A percentile compares a stretch with the other conserved stretches of the same genome.
Conservation (phyloP, 2,797 vertebrate species). For the Streptopelia turtur region DNA sequence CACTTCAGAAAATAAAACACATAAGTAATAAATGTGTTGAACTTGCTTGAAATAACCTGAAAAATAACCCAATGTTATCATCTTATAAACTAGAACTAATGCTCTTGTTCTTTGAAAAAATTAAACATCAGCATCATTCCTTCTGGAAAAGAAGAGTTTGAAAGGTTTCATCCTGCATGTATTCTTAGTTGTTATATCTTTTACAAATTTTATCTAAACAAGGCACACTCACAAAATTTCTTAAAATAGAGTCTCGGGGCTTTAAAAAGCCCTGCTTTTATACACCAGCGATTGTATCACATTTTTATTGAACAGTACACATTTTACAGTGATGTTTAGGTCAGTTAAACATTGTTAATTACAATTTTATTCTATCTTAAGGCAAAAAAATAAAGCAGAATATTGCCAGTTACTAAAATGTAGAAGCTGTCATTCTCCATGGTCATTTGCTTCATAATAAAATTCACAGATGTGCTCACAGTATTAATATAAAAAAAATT, state of each 20-base stretch:
- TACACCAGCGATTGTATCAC: not conserved
- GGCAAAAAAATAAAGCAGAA: constrained; percentile 37
- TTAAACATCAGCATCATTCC: not conserved
- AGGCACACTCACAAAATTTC: not conserved
- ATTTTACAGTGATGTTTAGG: constrained; percentile 46
- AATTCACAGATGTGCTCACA: constrained; percentile 68
- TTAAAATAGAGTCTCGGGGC: not conserved
- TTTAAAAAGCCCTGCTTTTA: not conserved
- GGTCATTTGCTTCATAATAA: constrained; percentile 62
- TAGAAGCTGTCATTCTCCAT: constrained; percentile 62
- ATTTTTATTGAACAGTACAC: constrained; percentile 6
- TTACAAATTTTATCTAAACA: not conserved
- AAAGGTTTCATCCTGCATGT: not conserved
- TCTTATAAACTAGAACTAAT: not conserved
- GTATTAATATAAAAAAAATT: constrained; percentile 35
- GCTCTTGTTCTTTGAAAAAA: not conserved
- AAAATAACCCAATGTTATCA: not conserved
- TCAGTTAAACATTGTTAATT: constrained; percentile 63
- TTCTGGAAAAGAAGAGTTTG: not conserved
- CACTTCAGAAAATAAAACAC: not conserved
- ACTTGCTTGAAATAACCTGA: not conserved
- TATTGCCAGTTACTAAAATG: constrained; percentile 55
- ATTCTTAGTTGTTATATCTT: not conserved
- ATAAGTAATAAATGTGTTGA: not conserved
- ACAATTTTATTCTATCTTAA: constrained; percentile 54